Evolutionary conservation across 1,140 invertebrate species (phyloP).

Genomic region (Macrosteles quadrilineatus): DNA sequence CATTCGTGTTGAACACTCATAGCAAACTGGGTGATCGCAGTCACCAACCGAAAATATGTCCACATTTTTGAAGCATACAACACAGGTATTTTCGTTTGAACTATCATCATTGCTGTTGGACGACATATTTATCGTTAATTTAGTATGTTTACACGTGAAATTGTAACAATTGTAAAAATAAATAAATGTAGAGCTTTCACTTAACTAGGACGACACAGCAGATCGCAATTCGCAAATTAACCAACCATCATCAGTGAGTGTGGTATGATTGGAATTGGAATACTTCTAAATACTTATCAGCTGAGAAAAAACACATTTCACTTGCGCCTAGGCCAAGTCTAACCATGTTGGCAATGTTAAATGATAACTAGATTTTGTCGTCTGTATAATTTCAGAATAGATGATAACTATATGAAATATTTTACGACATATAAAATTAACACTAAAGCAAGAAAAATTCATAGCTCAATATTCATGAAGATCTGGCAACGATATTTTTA

Average conservation of each 20-base stretch:
- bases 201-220: neutral
- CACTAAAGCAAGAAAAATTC: no score
- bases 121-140: neutral
- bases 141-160: neutral
- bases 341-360: neutral
- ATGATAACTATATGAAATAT: no score
- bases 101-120: slow-evolving; percentile 28
- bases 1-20: slow-evolving; percentile 93
- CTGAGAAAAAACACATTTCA: neutral
- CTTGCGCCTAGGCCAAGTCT: neutral
- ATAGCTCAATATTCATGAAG: no score
- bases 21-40: slow-evolving; percentile 97
- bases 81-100: slow-evolving; percentile 68
- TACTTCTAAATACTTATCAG: neutral
- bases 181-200: neutral
- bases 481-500: no score
- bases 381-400: no score
- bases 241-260: no score
- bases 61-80: slow-evolving; percentile 88
- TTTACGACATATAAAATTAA: no score
- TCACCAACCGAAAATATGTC: slow-evolving; percentile 73
- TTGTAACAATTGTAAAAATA: neutral
- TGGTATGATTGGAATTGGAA: no score
- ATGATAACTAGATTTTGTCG: no score
- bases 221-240: no score